phyloP scores from a whole-genome alignment of 2,888 invertebrate genomes.

The Calliopum simillimum region DNA sequence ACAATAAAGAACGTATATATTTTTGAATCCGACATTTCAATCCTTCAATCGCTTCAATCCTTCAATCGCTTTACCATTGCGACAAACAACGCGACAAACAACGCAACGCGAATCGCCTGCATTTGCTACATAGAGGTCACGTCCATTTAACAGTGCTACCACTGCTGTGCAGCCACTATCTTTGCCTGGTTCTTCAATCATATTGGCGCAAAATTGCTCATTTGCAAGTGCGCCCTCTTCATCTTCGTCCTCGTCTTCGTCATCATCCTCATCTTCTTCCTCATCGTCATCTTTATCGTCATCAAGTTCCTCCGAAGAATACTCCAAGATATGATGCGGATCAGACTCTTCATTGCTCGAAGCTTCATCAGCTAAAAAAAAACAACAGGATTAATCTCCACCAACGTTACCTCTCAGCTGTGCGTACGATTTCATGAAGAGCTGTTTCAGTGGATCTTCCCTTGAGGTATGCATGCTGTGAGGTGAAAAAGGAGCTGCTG shows the following conservation, averaged over 20 bases:
- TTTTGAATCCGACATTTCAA: no score
- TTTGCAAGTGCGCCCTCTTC: conserved; percentile 66
- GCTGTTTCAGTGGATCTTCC: no score
- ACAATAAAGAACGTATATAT: no score
- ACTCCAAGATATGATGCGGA: conserved; percentile 45
- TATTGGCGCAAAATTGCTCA: conserved; percentile 69
- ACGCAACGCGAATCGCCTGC: conserved; percentile 95
- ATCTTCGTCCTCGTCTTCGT: conserved; percentile 70
- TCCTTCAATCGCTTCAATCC: no score
- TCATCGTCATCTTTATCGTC: conserved; percentile 69
- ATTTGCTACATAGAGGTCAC: conserved; percentile 92
- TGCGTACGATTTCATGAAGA: no score
- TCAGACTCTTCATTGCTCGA: conserved; percentile 51
- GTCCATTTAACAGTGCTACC: conserved; percentile 85
- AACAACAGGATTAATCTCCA: conserved; percentile 27
- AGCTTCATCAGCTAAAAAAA: conserved; percentile 47
- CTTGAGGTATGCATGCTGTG: no score
- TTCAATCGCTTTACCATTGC: conserved; percentile 87
- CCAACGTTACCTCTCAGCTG: no score
- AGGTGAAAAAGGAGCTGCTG: no score
- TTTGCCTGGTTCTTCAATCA: conserved; percentile 84
- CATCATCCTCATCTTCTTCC: conserved; percentile 73
- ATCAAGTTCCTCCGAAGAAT: conserved; percentile 59
- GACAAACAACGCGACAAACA: no score
- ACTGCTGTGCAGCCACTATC: conserved; percentile 99